A percentile compares a stretch with the other conserved stretches of the same genome.
Conservation (phyloP, 1,140 invertebrate species). For the Drosophila funebris region DNA sequence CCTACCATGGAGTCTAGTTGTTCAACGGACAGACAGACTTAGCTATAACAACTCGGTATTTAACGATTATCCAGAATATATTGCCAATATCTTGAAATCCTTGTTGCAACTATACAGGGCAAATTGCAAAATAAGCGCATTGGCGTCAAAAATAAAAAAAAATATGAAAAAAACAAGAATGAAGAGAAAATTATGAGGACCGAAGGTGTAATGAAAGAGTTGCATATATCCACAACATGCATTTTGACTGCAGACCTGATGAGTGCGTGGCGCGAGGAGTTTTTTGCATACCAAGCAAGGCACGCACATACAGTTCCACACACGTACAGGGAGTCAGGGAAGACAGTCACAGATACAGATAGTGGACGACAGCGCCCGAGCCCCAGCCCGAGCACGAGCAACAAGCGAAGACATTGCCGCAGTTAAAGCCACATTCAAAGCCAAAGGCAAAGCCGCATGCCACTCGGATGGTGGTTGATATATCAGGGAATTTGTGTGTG, state of each 20-base stretch:
- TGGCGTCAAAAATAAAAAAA: conserved; percentile 49
- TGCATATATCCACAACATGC: conserved; percentile 29
- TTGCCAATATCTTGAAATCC: conserved; percentile 6
- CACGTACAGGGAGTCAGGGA: neutral
- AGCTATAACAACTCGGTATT: too few species aligned
- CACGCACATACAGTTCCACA: neutral
- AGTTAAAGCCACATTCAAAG: conserved; percentile 27
- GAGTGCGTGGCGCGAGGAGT: conserved; percentile 32
- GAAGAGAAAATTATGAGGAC: conserved; percentile 57
- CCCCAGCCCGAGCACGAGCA: neutral
- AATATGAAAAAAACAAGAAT: conserved; percentile 46
- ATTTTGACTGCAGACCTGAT: conserved; percentile 27
- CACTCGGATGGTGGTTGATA: conserved; percentile 72
- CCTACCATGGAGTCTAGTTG: too few species aligned
- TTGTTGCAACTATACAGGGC: neutral
- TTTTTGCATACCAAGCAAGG: conserved; percentile 66
- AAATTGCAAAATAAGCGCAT: conserved; percentile 8
- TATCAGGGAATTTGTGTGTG: conserved; percentile 77
- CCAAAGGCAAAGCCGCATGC: conserved; percentile 49
- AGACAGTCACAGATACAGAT: conserved; percentile 6
- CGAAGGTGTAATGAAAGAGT: conserved; percentile 62
- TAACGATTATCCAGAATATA: neutral
- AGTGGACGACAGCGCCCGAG: conserved; percentile 1
- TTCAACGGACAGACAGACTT: too few species aligned
- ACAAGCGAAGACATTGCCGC: neutral